These are phyloP conservation scores for Catajapyx aquilonaris DNA, from an alignment of 1,140 invertebrate species.

Conservation along the genomic window DNA sequence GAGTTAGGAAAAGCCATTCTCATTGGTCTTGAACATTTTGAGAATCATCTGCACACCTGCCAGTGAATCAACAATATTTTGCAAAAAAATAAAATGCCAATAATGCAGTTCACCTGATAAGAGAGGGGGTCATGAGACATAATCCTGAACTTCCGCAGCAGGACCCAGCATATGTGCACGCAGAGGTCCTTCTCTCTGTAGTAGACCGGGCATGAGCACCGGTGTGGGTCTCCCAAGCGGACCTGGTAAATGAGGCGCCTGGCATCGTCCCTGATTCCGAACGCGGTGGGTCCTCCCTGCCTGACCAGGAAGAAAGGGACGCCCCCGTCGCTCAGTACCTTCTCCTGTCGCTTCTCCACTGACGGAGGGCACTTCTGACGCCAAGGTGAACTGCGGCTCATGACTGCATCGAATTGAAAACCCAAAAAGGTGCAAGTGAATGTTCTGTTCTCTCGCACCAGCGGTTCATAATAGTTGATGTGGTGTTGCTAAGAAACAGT, in stretches of 20 bases:
- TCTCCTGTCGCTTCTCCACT: background rate
- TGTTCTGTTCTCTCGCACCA: constrained; percentile 1
- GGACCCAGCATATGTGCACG: background rate
- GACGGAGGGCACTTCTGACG: background rate
- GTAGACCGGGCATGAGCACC: background rate
- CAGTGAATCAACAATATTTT: too few relatives aligned
- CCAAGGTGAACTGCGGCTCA: background rate
- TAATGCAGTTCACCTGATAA: background rate
- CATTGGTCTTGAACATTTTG: too few relatives aligned
- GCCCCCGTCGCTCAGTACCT: background rate
- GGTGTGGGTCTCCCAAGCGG: background rate
- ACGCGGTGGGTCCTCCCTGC: background rate
- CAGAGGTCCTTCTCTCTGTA: background rate
- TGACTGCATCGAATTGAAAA: background rate
- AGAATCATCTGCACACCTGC: too few relatives aligned
- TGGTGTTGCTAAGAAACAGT: background rate
- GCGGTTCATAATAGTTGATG: background rate
- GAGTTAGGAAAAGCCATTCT: too few relatives aligned
- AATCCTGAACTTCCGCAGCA: background rate
- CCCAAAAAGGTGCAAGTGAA: background rate
- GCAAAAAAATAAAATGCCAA: too few relatives aligned
- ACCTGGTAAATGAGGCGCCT: background rate
- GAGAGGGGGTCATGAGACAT: background rate
- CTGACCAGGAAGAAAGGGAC: background rate
- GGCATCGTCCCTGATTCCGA: background rate